Percentiles rank a stretch among this genome's conserved stretches.
Evolutionary conservation across 2,888 invertebrate genomes (phyloP).

Genomic region (Pyrrhosoma nymphula): DNA sequence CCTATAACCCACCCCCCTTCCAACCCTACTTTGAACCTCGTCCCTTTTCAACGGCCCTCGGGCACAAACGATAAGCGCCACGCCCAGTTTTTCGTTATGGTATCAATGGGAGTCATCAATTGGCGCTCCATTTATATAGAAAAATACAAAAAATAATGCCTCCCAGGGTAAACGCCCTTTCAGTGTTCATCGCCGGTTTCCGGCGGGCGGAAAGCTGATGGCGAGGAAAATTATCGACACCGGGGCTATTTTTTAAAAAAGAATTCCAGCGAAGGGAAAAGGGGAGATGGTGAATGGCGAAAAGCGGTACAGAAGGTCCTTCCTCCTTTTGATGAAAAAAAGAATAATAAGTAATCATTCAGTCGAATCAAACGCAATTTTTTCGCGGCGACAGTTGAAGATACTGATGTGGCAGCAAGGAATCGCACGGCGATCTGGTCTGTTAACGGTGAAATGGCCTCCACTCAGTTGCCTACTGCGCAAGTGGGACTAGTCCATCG

Average conservation of each 20-base stretch:
- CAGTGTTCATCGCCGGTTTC: conserved; percentile 42
- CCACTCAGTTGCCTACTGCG: no score
- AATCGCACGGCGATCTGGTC: no score
- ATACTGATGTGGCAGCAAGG: not conserved
- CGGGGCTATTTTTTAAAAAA: not conserved
- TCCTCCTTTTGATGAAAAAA: not conserved
- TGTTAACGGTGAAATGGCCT: no score
- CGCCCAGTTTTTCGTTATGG: conserved; percentile 60
- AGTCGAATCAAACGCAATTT: not conserved
- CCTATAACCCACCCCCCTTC: not conserved
- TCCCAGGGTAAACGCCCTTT: conserved; percentile 44
- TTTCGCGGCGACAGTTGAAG: not conserved
- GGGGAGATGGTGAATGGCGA: not conserved
- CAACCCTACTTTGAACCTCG: not conserved
- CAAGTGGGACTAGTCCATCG: no score
- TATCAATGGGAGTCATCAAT: conserved; percentile 63
- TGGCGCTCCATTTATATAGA: conserved; percentile 20
- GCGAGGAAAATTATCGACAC: conserved; percentile 46
- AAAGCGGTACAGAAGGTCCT: not conserved
- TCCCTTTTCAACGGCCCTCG: not conserved
- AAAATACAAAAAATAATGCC: not conserved
- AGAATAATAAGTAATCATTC: not conserved
- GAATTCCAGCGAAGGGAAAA: not conserved
- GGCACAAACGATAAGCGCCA: conserved; percentile 29
- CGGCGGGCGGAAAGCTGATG: conserved; percentile 45